phyloP scores from a whole-genome alignment of 2,797 vertebrate species.

The Chaenodraco wilsoni region DNA sequence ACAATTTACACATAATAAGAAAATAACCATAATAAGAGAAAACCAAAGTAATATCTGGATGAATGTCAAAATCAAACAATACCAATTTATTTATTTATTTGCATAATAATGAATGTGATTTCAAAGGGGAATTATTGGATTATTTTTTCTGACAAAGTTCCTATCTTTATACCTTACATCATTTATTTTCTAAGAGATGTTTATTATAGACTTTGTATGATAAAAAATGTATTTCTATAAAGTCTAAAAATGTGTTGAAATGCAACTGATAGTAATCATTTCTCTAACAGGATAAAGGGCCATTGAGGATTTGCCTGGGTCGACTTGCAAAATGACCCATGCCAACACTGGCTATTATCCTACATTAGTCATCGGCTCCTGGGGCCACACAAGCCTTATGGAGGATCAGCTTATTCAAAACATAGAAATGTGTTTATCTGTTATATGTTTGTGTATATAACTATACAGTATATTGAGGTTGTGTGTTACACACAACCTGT shows the following conservation, averaged over 20 bases:
- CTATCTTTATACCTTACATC: not conserved
- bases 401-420: constrained; percentile 60
- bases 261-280: constrained; percentile 56
- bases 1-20: not conserved
- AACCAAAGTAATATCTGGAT: not conserved
- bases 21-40: not conserved
- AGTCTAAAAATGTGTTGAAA: constrained; percentile 48
- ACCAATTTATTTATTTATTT: not conserved
- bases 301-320: constrained; percentile 64
- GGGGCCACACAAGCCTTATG: constrained; percentile 55
- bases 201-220: not conserved
- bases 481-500: not conserved
- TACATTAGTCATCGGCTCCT: constrained; percentile 75
- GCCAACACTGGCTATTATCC: constrained; percentile 74
- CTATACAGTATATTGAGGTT: not conserved
- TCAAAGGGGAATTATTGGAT: not conserved
- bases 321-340: constrained; percentile 76
- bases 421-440: constrained; percentile 49
- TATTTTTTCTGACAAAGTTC: not conserved
- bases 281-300: constrained; percentile 62
- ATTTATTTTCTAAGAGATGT: constrained; percentile 1
- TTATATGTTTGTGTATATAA: not conserved
- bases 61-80: not conserved
- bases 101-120: not conserved
- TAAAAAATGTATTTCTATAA: constrained; percentile 34